Evolutionary conservation across 1,140 invertebrate species (phyloP).

Genomic region (Solenopsis fugax): DNA sequence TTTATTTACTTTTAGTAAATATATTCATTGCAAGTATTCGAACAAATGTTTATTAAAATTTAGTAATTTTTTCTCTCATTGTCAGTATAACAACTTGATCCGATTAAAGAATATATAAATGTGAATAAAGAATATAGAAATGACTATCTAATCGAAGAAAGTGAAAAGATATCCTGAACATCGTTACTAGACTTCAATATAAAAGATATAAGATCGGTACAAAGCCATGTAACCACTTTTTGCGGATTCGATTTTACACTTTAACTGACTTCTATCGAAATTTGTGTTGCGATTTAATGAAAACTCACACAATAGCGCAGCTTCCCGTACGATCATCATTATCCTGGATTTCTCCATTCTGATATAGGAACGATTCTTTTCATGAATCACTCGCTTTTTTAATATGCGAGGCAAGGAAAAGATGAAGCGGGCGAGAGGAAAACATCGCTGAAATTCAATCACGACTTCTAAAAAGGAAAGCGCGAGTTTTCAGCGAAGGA

Average conservation of each 20-base stretch:
- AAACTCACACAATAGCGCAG: background rate
- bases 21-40: too few relatives aligned
- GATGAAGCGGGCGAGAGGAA: background rate
- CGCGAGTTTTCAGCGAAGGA: background rate
- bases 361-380: background rate
- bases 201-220: background rate
- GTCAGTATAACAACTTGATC: background rate
- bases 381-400: background rate
- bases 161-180: background rate
- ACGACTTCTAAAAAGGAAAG: slow-evolving; percentile 34
- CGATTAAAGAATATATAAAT: too few relatives aligned
- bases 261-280: background rate
- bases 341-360: slow-evolving; percentile 18
- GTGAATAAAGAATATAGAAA: background rate
- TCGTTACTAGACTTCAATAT: background rate
- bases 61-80: too few relatives aligned
- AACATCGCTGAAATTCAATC: background rate
- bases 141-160: background rate
- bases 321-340: slow-evolving; percentile 4
- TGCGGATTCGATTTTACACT: background rate
- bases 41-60: too few relatives aligned
- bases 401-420: background rate
- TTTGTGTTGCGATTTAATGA: background rate
- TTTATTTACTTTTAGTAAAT: too few relatives aligned
- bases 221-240: background rate